Conservation (phyloP, 2,888 invertebrate genomes). For the Eristalis tenax region DNA sequence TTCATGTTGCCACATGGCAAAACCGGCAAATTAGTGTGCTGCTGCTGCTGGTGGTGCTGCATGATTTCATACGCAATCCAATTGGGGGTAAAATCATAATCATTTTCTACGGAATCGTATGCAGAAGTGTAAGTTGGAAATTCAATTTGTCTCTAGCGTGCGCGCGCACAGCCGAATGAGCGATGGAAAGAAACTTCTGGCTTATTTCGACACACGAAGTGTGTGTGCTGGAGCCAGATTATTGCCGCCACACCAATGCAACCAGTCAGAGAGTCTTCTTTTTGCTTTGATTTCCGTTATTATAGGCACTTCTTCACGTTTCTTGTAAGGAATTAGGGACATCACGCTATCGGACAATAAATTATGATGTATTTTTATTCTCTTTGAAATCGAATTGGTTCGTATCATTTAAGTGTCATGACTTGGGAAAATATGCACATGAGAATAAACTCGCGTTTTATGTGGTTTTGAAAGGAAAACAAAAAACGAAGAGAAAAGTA, state of each 20-base stretch:
- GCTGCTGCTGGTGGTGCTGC: constrained; percentile 3
- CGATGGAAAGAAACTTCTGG: not conserved
- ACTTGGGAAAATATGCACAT: not conserved
- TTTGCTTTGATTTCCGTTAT: constrained; percentile 29
- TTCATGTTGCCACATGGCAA: constrained; percentile 9
- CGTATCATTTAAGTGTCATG: not conserved
- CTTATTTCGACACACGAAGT: not conserved
- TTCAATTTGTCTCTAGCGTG: constrained; percentile 32
- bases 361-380: not conserved
- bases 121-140: constrained; percentile 36
- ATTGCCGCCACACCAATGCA: not conserved
- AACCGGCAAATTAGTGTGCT: constrained; percentile 3
- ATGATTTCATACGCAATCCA: constrained; percentile 28
- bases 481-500: too few relatives aligned
- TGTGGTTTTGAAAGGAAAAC: too few relatives aligned
- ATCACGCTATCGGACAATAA: not conserved
- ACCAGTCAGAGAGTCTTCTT: not conserved
- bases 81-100: constrained; percentile 33
- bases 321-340: not conserved
- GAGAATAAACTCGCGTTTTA: not conserved
- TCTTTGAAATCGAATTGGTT: not conserved
- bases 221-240: not conserved
- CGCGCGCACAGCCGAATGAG: constrained; percentile 19
- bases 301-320: not conserved
- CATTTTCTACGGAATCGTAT: constrained; percentile 33